phyloP scores from a whole-genome alignment of 2,113 vertebrate genomes.

The Salvelinus fontinalis region DNA sequence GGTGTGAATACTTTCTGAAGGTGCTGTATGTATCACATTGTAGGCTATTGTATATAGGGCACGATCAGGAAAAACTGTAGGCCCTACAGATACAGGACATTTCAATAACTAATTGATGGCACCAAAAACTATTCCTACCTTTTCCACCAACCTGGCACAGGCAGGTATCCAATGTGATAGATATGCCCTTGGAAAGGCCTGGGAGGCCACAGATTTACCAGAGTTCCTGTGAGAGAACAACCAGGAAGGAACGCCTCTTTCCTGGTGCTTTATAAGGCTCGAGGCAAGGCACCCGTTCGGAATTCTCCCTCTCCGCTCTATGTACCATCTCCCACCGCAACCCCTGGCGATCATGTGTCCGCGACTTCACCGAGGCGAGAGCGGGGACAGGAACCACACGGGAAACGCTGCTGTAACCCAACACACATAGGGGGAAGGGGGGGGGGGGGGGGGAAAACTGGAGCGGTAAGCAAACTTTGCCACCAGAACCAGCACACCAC shows the following conservation, averaged over 20 bases:
- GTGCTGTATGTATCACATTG: no score
- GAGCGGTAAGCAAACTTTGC: slow-evolving; percentile 34
- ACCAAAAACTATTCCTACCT: no score
- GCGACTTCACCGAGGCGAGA: slow-evolving; percentile 28
- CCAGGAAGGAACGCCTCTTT: slow-evolving; percentile 39
- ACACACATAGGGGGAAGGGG: slow-evolving; percentile 34
- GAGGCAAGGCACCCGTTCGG: not conserved
- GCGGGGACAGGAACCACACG: slow-evolving; percentile 54
- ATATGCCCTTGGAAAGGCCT: slow-evolving; percentile 17
- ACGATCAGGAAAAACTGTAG: no score
- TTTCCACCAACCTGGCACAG: slow-evolving; percentile 17
- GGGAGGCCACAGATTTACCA: slow-evolving; percentile 6
- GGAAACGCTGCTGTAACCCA: slow-evolving; percentile 42
- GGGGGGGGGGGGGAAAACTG: no score
- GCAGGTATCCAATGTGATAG: slow-evolving; percentile 39
- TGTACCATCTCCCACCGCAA: slow-evolving; percentile 2
- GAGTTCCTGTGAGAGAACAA: slow-evolving; percentile 24
- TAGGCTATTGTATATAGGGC: no score
- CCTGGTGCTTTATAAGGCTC: slow-evolving; percentile 3
- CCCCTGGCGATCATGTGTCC: slow-evolving; percentile 24
- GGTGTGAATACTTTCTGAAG: no score
- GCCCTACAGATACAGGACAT: no score
- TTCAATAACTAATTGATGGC: no score
- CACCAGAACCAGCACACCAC: slow-evolving; percentile 21
- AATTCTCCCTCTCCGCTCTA: not conserved